Conservation (phyloP, 2,888 invertebrate genomes). For the Heliothis peltigera region DNA sequence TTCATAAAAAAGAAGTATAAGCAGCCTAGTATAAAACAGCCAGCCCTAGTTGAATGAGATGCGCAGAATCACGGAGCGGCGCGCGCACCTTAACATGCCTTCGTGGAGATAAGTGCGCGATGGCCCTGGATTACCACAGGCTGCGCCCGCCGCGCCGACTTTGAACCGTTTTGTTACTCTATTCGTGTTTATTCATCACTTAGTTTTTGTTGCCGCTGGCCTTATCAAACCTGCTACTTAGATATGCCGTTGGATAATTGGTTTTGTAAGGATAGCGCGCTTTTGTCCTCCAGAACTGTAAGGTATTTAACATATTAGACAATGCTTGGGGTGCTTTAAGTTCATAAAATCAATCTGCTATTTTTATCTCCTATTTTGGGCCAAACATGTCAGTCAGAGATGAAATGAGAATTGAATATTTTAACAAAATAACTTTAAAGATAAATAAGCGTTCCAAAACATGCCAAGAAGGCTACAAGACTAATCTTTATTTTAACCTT, state of each 20-base stretch:
- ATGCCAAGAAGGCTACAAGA: no score
- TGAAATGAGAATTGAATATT: no score
- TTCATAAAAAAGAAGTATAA: slow-evolving; percentile 2
- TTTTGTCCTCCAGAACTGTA: neutral
- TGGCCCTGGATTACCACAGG: slow-evolving; percentile 62
- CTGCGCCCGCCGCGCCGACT: slow-evolving; percentile 41
- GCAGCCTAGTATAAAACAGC: neutral
- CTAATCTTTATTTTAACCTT: no score
- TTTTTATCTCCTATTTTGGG: no score
- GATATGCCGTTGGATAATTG: slow-evolving; percentile 47
- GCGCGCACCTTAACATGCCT: slow-evolving; percentile 58
- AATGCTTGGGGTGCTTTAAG: neutral
- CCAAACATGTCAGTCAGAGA: no score
- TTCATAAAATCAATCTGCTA: no score
- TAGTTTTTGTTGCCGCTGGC: slow-evolving; percentile 46
- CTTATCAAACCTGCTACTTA: slow-evolving; percentile 51
- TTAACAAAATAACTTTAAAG: no score
- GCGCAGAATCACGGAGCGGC: slow-evolving; percentile 61
- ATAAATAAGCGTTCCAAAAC: no score
- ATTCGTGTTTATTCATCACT: slow-evolving; percentile 58
- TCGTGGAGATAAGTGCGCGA: slow-evolving; percentile 65
- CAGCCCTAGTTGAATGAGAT: slow-evolving; percentile 64
- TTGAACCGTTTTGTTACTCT: slow-evolving; percentile 54
- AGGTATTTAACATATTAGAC: slow-evolving; percentile 17
- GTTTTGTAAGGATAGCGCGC: slow-evolving; percentile 17